These are phyloP conservation scores for Achroia grisella DNA, from an alignment of 1,140 invertebrate genomes.

Conservation along the genomic window DNA sequence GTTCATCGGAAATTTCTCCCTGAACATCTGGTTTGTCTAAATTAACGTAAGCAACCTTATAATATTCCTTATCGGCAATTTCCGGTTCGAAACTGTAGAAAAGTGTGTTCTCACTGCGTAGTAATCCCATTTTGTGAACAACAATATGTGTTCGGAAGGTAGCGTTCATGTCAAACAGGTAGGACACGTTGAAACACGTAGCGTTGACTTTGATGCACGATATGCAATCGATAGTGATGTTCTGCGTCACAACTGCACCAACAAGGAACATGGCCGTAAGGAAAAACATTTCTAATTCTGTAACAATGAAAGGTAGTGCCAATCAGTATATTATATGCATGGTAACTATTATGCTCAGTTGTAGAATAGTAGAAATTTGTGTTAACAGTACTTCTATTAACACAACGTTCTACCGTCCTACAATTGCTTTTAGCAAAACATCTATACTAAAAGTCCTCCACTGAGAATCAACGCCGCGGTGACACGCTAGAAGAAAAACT, in stretches of 20 bases:
- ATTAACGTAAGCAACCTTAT: slow-evolving; percentile 47
- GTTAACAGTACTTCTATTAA: too few relatives aligned
- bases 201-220: slow-evolving; percentile 37
- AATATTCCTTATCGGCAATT: slow-evolving; percentile 48
- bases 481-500: too few relatives aligned
- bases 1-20: slow-evolving; percentile 26
- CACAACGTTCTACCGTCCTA: too few relatives aligned
- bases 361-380: too few relatives aligned
- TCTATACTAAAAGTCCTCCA: too few relatives aligned
- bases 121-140: slow-evolving; percentile 42
- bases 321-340: too few relatives aligned
- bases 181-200: slow-evolving; percentile 42
- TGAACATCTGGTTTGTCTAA: slow-evolving; percentile 26
- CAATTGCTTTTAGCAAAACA: too few relatives aligned
- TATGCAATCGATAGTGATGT: slow-evolving; percentile 13
- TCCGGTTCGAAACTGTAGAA: slow-evolving; percentile 52
- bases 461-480: too few relatives aligned
- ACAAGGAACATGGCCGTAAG: neutral
- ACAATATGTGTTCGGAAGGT: slow-evolving; percentile 42
- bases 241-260: neutral
- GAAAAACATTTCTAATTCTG: too few relatives aligned
- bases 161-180: slow-evolving; percentile 45
- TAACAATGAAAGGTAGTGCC: too few relatives aligned
- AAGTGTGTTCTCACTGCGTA: slow-evolving; percentile 35
- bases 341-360: too few relatives aligned